Conservation (phyloP, 2,888 invertebrate genomes). For the Pemphredon lugubris region DNA sequence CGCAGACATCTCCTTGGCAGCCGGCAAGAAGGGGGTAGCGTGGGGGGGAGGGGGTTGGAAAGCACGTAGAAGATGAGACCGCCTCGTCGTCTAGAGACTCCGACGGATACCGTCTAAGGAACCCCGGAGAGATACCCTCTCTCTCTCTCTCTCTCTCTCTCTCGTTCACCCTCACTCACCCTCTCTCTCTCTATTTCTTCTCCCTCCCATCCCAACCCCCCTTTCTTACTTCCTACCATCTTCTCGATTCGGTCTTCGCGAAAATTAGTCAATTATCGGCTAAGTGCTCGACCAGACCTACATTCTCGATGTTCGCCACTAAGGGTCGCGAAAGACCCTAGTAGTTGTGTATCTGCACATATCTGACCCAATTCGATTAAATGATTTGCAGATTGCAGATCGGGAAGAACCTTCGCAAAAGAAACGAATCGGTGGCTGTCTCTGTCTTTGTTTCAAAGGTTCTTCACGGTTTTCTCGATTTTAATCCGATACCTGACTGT, state of each 20-base stretch:
- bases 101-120: slow-evolving; percentile 59
- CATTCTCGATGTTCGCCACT: slow-evolving; percentile 66
- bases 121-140: slow-evolving; percentile 42
- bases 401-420: too few species aligned
- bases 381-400: neutral
- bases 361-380: slow-evolving; percentile 56
- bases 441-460: too few species aligned
- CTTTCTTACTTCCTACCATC: slow-evolving; percentile 29
- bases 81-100: slow-evolving; percentile 62
- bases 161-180: slow-evolving; percentile 34
- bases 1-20: slow-evolving; percentile 74
- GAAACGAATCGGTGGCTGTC: neutral
- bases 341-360: slow-evolving; percentile 45
- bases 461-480: too few species aligned
- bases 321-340: slow-evolving; percentile 28
- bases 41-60: slow-evolving; percentile 55
- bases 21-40: slow-evolving; percentile 61
- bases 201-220: neutral
- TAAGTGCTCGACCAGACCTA: slow-evolving; percentile 79
- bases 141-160: slow-evolving; percentile 30
- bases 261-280: slow-evolving; percentile 80
- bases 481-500: too few species aligned
- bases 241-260: slow-evolving; percentile 75
- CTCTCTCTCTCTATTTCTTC: slow-evolving; percentile 5
- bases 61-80: slow-evolving; percentile 60